phyloP scores from a whole-genome alignment of 2,888 invertebrate species.

The Odiellus spinosus region DNA sequence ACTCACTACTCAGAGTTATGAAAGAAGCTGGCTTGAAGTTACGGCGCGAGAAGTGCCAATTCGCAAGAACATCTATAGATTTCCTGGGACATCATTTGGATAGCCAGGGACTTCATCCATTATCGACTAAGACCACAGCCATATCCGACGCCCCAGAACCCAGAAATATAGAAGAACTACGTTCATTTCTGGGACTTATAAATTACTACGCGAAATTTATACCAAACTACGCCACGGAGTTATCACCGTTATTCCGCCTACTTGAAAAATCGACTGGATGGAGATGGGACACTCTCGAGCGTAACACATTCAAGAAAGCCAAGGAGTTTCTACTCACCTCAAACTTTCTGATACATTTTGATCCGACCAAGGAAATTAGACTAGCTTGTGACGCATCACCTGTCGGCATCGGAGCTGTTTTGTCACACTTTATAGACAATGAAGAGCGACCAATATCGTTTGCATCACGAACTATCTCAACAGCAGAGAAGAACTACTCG shows the following conservation, averaged over 20 bases:
- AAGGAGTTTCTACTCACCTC: slow-evolving; percentile 20
- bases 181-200: slow-evolving; percentile 22
- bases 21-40: too few species aligned
- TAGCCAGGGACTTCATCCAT: slow-evolving; percentile 18
- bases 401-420: too few species aligned
- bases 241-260: slow-evolving; percentile 20
- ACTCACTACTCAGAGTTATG: too few species aligned
- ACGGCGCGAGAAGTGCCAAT: too few species aligned
- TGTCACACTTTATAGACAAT: too few species aligned
- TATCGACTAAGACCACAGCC: slow-evolving; percentile 19
- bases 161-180: slow-evolving; percentile 20
- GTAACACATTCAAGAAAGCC: slow-evolving; percentile 16
- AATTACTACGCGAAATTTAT: slow-evolving; percentile 23
- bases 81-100: slow-evolving; percentile 21
- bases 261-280: slow-evolving; percentile 17
- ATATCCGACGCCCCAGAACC: slow-evolving; percentile 21
- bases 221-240: slow-evolving; percentile 17
- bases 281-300: slow-evolving; percentile 14
- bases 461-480: too few species aligned
- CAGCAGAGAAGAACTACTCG: too few species aligned
- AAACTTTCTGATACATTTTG: too few species aligned
- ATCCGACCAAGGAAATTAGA: too few species aligned
- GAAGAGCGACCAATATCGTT: too few species aligned
- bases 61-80: slow-evolving; percentile 11
- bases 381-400: too few species aligned